Evolutionary conservation across 2,797 vertebrate genomes (phyloP), one percentile per base, ranked within the genome.

Genomic region (Pyrocephalus nanus): DNA sequence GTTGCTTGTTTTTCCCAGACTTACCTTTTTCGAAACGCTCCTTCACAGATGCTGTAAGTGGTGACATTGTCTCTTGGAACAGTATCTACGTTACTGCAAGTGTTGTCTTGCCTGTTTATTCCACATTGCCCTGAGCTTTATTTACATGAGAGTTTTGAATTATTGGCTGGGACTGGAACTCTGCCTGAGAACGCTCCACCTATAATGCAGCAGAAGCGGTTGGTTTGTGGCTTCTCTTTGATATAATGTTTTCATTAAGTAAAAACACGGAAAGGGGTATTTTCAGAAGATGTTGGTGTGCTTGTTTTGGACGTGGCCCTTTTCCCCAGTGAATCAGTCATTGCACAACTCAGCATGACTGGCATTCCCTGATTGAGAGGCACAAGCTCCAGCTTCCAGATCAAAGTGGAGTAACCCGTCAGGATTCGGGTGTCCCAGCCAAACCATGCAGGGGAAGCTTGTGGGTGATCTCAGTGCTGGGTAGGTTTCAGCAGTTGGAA

Each of bases 171-270:
- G 40, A 6, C 88, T 96, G 96, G 94, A 93, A 7, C 75, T 69
- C 34, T 91, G 84, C 88, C 90, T 83, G 65, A 58, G 65, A 91
- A 90, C 15, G 11, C 75, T 80, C 65, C 72, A 15, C 81, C 82
- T 88, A 2, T 83, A 91, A 92, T 6, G 57, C 72, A 61, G 45
- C 86, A 91, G 69, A 58, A 95, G 89, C 5, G 0, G 69, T 58
- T 60, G 75, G 88, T 93, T 95, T 95, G 93, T 92, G 94, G 94
- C 42, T 96, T 93, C 69, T 50, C 87, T 94, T 96, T 96, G 91
- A 73, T 93, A 83, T 2, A 42, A 10, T n/a, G 72, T 94, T 95
- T 95, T 93, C 82, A 92, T 93, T 96, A 86, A 81, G 32, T 75
- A 26, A 80, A 90, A 80, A 65, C 81, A 57, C 4, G 6, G 57